Evolutionary conservation across 2,797 vertebrate genomes (phyloP).

Genomic region (Pseudotriccus pelzelni): DNA sequence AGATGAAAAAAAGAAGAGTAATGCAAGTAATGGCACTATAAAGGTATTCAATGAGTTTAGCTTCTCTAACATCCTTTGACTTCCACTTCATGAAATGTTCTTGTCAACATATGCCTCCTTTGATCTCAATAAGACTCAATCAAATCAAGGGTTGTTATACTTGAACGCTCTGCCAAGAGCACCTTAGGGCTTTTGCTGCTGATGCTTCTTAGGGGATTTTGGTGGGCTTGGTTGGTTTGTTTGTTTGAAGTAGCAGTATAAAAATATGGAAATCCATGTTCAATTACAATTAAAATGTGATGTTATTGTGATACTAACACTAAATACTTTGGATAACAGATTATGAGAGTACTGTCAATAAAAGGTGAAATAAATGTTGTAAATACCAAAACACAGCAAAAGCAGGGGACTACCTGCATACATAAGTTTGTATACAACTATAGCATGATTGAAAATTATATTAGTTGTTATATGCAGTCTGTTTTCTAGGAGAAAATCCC

Average conservation of each 20-base stretch:
- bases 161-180: background rate
- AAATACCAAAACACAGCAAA: background rate
- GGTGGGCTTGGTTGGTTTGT: background rate
- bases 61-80: background rate
- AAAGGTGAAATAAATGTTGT: background rate
- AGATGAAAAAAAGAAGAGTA: background rate
- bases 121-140: background rate
- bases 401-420: background rate
- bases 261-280: background rate
- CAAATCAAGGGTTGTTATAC: background rate
- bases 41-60: background rate
- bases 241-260: background rate
- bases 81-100: background rate
- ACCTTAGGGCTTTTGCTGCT: background rate
- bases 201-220: background rate
- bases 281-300: background rate
- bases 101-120: background rate
- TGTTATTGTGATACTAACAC: fast-evolving
- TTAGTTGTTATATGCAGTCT: background rate
- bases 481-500: background rate
- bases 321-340: background rate
- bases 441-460: background rate
- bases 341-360: background rate
- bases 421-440: background rate
- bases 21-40: background rate